phyloP scores from a whole-genome alignment of 2,113 vertebrate genomes.

The Stigmatopora argus region DNA sequence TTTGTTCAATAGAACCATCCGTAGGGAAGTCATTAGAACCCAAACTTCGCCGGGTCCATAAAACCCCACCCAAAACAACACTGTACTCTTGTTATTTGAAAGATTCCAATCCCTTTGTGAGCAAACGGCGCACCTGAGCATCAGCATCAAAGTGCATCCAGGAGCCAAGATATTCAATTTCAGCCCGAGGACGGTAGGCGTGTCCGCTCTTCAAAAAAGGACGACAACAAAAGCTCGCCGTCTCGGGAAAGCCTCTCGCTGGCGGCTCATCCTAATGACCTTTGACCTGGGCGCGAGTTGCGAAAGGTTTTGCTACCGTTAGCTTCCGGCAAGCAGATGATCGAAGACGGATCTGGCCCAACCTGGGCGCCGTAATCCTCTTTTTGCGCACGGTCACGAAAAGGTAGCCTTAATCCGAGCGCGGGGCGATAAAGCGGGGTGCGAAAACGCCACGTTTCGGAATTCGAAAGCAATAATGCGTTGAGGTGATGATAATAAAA shows the following conservation, averaged over 20 bases:
- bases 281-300: conserved; percentile 59
- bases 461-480: not conserved
- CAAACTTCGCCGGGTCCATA: too few relatives aligned
- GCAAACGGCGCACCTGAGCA: not conserved
- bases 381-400: conserved; percentile 20
- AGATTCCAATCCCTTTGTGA: not conserved
- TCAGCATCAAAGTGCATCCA: not conserved
- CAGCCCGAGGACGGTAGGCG: not conserved
- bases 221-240: conserved; percentile 11
- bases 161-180: not conserved
- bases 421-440: not conserved
- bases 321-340: conserved; percentile 55
- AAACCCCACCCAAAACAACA: not conserved
- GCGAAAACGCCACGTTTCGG: not conserved
- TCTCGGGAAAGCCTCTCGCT: too few relatives aligned
- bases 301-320: conserved; percentile 23
- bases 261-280: conserved; percentile 42
- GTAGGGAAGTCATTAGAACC: too few relatives aligned
- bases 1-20: too few relatives aligned
- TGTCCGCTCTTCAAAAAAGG: conserved; percentile 10
- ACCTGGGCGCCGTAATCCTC: conserved; percentile 48
- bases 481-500: too few relatives aligned
- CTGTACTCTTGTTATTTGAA: not conserved
- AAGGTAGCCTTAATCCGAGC: conserved; percentile 24
- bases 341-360: conserved; percentile 44